Evolutionary conservation across 2,797 vertebrate species (phyloP).

Genomic region (Anguilla megastoma): DNA sequence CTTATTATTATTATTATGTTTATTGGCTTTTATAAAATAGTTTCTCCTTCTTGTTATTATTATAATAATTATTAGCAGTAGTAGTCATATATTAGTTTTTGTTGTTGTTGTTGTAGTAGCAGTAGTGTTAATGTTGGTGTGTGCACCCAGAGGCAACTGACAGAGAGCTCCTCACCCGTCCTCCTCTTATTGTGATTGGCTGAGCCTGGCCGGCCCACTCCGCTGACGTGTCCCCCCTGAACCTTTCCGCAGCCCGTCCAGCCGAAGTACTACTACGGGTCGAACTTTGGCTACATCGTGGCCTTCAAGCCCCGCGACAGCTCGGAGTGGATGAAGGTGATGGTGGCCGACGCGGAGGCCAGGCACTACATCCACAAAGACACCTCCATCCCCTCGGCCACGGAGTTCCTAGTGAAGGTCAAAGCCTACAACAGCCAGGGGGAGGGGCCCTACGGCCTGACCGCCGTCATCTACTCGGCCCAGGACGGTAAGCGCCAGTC

Average conservation of each 20-base stretch:
- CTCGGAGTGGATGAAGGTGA: slow-evolving; percentile 89
- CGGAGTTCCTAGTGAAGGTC: slow-evolving; percentile 93
- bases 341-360: slow-evolving; percentile 89
- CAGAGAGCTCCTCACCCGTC: not conserved
- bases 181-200: not conserved
- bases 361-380: slow-evolving; percentile 87
- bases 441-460: slow-evolving; percentile 88
- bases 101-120: no score
- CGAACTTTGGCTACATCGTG: slow-evolving; percentile 92
- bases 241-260: slow-evolving; percentile 79
- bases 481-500: slow-evolving; percentile 76
- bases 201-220: not conserved
- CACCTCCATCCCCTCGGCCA: slow-evolving; percentile 79
- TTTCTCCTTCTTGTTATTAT: no score
- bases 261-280: slow-evolving; percentile 91
- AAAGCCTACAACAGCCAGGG: slow-evolving; percentile 93
- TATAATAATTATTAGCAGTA: no score
- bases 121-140: no score
- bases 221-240: not conserved
- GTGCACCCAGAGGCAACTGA: not conserved
- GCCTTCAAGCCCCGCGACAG: slow-evolving; percentile 91
- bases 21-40: no score
- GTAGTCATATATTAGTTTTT: no score
- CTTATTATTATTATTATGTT: no score
- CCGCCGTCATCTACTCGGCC: slow-evolving; percentile 86